phyloP scores from a whole-genome alignment of 2,888 invertebrate genomes.

The Unio delphinus region DNA sequence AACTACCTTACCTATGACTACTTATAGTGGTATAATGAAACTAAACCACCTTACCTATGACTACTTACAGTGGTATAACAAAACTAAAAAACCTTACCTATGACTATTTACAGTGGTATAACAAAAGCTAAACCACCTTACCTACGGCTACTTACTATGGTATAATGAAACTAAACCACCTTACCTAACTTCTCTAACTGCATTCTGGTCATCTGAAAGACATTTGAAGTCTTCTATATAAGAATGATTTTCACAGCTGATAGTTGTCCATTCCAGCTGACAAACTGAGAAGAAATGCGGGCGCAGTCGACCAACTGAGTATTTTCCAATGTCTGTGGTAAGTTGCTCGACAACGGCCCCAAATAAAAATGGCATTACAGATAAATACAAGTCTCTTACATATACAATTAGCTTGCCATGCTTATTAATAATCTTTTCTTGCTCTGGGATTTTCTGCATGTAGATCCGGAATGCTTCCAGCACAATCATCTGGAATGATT shows the following conservation, averaged over 20 bases:
- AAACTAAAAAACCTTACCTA: slow-evolving; percentile 40
- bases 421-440: slow-evolving; percentile 13
- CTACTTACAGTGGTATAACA: neutral
- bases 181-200: slow-evolving; percentile 57
- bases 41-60: slow-evolving; percentile 37
- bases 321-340: slow-evolving; percentile 93
- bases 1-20: slow-evolving; percentile 37
- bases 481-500: slow-evolving; percentile 27
- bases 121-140: slow-evolving; percentile 15
- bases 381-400: slow-evolving; percentile 24
- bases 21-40: neutral
- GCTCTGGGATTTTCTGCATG: slow-evolving; percentile 2
- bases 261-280: slow-evolving; percentile 75
- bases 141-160: slow-evolving; percentile 23
- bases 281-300: slow-evolving; percentile 96
- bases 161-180: slow-evolving; percentile 2
- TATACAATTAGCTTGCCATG: slow-evolving; percentile 80
- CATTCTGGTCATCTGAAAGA: slow-evolving; percentile 32
- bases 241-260: slow-evolving; percentile 28
- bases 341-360: slow-evolving; percentile 88
- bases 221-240: slow-evolving; percentile 55
- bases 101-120: neutral
- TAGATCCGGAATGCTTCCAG: slow-evolving; percentile 25
- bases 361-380: slow-evolving; percentile 79
- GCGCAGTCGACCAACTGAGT: slow-evolving; percentile 90